These are phyloP conservation scores for Bellardia bayeri DNA, from an alignment of 2,888 invertebrate species.

Conservation along the genomic window DNA sequence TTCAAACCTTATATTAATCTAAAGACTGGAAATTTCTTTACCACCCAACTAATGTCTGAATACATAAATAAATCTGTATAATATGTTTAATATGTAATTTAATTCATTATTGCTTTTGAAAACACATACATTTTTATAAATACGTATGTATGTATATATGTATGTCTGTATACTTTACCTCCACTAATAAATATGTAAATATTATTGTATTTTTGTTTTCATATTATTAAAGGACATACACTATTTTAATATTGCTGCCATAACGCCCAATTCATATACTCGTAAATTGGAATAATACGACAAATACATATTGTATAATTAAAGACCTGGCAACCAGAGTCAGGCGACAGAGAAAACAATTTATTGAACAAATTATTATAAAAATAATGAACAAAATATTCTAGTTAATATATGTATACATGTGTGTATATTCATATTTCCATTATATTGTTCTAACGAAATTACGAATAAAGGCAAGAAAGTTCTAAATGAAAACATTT, in stretches of 20 bases:
- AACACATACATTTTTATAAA: background rate
- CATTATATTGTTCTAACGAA: background rate
- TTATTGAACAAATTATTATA: conserved; percentile 20
- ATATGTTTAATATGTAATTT: background rate
- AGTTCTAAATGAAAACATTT: conserved; percentile 14
- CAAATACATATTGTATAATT: conserved; percentile 7
- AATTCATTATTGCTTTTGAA: background rate
- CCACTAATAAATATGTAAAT: background rate
- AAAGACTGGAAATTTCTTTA: background rate
- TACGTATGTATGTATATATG: background rate
- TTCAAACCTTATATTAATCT: background rate
- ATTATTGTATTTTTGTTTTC: background rate
- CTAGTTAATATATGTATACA: background rate
- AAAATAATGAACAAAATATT: background rate
- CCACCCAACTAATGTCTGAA: background rate
- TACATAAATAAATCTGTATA: background rate
- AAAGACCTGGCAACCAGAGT: background rate
- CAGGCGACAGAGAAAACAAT: background rate
- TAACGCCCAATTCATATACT: background rate
- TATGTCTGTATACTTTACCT: background rate
- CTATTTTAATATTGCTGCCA: background rate
- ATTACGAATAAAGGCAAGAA: background rate
- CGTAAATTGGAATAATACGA: background rate
- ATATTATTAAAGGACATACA: background rate
- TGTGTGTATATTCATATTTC: background rate